Percentiles rank a stretch among this genome's conserved stretches.
Evolutionary conservation across 2,797 vertebrate species (phyloP).

Genomic region (Sitta carolinensis): DNA sequence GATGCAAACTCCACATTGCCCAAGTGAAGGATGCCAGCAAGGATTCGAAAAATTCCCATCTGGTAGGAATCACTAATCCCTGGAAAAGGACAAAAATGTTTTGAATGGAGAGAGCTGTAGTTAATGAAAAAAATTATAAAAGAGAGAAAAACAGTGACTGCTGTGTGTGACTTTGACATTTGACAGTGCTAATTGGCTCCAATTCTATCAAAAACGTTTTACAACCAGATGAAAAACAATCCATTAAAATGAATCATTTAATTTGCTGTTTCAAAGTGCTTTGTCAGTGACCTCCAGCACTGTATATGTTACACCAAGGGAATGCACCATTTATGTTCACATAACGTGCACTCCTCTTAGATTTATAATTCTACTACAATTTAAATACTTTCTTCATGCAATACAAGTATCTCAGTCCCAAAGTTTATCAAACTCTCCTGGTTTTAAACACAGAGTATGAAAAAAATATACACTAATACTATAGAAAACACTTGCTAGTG

Average conservation of each 20-base stretch:
- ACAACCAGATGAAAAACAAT: neutral
- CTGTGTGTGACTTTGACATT: neutral
- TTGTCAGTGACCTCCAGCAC: neutral
- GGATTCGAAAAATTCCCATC: slow-evolving; percentile 93
- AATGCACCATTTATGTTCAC: neutral
- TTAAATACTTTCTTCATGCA: neutral
- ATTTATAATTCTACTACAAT: neutral
- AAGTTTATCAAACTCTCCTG: neutral
- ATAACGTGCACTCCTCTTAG: neutral
- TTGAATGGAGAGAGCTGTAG: neutral
- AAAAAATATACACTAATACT: neutral
- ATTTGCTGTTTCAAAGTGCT: neutral
- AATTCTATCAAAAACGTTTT: neutral
- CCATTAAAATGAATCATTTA: neutral
- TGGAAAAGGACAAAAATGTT: slow-evolving; percentile 60
- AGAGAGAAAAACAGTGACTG: neutral
- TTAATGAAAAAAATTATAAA: neutral
- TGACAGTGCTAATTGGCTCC: neutral
- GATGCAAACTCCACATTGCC: slow-evolving; percentile 93
- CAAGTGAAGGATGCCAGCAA: slow-evolving; percentile 94
- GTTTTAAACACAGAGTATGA: neutral
- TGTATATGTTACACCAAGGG: neutral
- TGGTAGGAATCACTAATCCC: slow-evolving; percentile 94
- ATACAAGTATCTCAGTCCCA: neutral
- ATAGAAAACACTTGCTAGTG: neutral